A percentile compares a stretch with the other conserved stretches of the same genome.
Evolutionary conservation across 2,888 invertebrate genomes (phyloP).

Genomic region (Agriopis aurantiaria): DNA sequence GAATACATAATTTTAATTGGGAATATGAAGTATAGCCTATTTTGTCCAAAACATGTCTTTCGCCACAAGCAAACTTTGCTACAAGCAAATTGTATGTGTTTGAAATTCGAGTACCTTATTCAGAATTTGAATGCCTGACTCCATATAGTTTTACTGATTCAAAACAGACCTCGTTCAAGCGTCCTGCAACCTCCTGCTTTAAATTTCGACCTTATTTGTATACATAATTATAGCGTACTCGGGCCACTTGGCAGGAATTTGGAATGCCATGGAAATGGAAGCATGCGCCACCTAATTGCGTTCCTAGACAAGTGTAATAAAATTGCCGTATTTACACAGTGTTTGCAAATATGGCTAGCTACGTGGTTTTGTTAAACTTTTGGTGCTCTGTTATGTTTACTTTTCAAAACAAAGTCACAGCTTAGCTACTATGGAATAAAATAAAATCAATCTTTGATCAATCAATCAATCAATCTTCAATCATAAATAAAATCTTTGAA

Average conservation of each 20-base stretch:
- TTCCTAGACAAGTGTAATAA: conserved; percentile 46
- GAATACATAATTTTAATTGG: not conserved
- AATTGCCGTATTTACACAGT: conserved; percentile 45
- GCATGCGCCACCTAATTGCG: conserved; percentile 45
- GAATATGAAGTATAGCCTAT: not conserved
- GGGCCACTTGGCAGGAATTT: conserved; percentile 51
- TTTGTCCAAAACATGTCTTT: not conserved
- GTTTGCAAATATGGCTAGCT: conserved; percentile 32
- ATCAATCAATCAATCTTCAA: no score
- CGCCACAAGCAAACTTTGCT: not conserved
- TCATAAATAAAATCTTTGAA: no score
- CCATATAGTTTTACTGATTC: conserved; percentile 16
- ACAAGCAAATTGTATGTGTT: no score
- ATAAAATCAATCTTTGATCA: no score
- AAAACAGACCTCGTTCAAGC: conserved; percentile 21
- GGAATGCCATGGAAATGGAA: conserved; percentile 44
- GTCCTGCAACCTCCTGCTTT: conserved; percentile 12
- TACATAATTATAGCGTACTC: conserved; percentile 30
- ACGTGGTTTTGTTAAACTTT: conserved; percentile 2
- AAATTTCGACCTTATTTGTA: conserved; percentile 39
- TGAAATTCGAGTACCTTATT: conserved; percentile 5
- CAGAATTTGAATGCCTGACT: conserved; percentile 9
- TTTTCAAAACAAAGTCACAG: not conserved
- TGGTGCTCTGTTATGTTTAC: not conserved
- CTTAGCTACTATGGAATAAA: not conserved